These are phyloP conservation scores for Oncorhynchus clarkii DNA, from an alignment of 2,113 vertebrate species.

Conservation along the genomic window DNA sequence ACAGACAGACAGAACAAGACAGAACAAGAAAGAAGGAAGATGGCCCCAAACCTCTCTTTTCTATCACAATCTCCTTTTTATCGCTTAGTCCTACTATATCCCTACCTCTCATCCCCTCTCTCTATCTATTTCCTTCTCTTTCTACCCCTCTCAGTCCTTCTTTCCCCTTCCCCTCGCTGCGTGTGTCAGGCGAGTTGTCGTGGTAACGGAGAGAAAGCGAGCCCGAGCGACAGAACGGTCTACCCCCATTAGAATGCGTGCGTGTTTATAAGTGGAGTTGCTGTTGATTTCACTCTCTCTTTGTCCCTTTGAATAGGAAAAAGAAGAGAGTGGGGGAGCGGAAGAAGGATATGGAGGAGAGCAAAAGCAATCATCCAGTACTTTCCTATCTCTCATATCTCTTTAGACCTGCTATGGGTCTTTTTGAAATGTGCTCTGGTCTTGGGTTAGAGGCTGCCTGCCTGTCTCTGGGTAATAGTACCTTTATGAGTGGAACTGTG, in stretches of 20 bases:
- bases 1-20: not conserved
- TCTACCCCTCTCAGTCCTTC: constrained; percentile 33
- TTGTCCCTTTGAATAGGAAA: constrained; percentile 57
- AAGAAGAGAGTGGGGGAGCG: constrained; percentile 13
- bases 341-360: not conserved
- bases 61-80: not conserved
- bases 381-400: constrained; percentile 57
- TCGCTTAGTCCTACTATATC: not conserved
- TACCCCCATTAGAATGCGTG: constrained; percentile 65
- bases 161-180: constrained; percentile 45
- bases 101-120: constrained; percentile 1
- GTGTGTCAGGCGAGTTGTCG: constrained; percentile 58
- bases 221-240: constrained; percentile 4
- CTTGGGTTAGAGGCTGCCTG: constrained; percentile 46
- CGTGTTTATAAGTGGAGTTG: constrained; percentile 65
- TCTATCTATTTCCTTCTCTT: not conserved
- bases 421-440: constrained; percentile 68
- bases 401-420: constrained; percentile 49
- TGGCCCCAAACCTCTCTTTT: constrained; percentile 9
- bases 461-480: constrained; percentile 44
- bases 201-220: constrained; percentile 40
- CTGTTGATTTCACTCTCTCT: constrained; percentile 49
- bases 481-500: constrained; percentile 48
- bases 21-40: not conserved
- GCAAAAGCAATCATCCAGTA: constrained; percentile 65